Evolutionary conservation across 2,113 vertebrate genomes (phyloP).

Genomic region (Orcinus orca): DNA sequence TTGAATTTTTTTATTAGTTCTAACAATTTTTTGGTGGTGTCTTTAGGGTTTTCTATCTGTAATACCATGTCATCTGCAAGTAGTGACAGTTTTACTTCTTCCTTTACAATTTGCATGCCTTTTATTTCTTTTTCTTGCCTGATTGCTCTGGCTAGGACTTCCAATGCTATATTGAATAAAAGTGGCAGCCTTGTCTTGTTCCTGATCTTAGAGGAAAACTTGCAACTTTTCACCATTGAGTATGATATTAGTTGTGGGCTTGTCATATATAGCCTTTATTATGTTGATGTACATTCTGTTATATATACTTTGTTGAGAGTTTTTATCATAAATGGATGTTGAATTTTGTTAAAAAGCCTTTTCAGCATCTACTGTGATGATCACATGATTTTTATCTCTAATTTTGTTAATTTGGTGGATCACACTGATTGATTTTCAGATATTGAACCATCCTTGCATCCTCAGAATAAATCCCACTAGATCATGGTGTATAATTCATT

Average conservation of each 20-base stretch:
- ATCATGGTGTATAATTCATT: background rate
- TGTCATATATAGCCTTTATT: background rate
- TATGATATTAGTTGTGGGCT: background rate
- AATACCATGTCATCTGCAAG: background rate
- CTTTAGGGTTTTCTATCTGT: background rate
- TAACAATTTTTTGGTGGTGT: background rate
- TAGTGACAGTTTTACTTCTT: background rate
- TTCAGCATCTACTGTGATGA: background rate
- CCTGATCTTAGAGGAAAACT: background rate
- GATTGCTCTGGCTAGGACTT: background rate
- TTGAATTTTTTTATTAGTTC: background rate
- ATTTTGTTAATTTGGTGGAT: background rate
- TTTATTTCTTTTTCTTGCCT: background rate
- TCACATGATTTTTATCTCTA: background rate
- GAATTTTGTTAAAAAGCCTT: background rate
- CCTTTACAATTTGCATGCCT: background rate
- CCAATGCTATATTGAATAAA: background rate
- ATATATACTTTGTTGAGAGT: background rate
- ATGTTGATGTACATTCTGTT: background rate
- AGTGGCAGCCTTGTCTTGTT: background rate
- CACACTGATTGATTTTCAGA: background rate
- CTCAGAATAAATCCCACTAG: background rate
- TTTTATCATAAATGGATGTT: background rate
- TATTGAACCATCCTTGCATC: background rate
- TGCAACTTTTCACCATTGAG: background rate